phyloP scores from a whole-genome alignment of 2,797 vertebrate species.

The Mormyrops boulengeri region DNA sequence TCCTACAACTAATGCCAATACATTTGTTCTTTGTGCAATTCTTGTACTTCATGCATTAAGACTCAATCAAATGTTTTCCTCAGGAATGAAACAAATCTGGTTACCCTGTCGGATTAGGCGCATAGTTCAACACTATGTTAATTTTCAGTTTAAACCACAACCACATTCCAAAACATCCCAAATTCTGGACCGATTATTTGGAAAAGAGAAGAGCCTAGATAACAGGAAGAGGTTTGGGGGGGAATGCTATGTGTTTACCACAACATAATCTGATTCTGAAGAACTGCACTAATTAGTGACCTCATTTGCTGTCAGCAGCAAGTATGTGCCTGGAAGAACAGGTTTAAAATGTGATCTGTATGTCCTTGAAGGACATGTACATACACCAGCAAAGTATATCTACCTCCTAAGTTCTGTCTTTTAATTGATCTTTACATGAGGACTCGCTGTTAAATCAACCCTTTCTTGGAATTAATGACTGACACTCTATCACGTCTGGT shows the following conservation, averaged over 20 bases:
- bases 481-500: background rate
- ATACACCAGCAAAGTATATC: background rate
- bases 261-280: background rate
- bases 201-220: background rate
- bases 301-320: background rate
- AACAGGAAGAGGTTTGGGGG: background rate
- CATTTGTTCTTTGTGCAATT: background rate
- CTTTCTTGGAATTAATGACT: background rate
- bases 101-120: background rate
- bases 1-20: background rate
- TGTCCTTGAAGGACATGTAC: background rate
- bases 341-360: background rate
- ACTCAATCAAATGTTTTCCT: background rate
- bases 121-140: background rate
- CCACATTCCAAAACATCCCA: background rate
- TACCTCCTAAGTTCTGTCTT: background rate
- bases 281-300: background rate
- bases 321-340: background rate
- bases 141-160: background rate
- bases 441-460: background rate
- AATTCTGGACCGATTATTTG: background rate
- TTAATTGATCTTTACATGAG: background rate
- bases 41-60: background rate
- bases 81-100: background rate
- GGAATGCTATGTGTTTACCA: background rate